Base-by-base conservation (phyloP, 1,140 invertebrate species). In the Colletes gigas region DNA sequence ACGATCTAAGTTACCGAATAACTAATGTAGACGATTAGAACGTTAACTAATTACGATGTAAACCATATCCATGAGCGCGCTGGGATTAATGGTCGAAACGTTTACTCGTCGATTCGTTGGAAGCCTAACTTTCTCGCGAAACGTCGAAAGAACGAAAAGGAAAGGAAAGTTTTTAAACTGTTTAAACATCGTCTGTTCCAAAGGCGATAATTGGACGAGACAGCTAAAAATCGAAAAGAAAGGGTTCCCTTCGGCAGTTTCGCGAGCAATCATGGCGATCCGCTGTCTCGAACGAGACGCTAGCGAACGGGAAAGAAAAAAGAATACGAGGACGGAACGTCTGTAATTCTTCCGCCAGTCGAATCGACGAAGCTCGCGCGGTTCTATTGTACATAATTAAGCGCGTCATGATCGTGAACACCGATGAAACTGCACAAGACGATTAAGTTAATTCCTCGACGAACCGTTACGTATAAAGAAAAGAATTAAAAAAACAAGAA, bases 11-110 rank as follows among this genome's bases (percentile, higher is more conserved):
- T 47, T 71, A 80, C 47, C 67, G 59, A 84, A 82, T 60, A 81
- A 84, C 84, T 71, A 77, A 85, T 9, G 59, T 85, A 85, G 83
- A 52, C 69, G 69, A 85, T 85, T 85, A 85, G 79, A 55, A 15
- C 59, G 55, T 85, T 74, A 30, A 84, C 30, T 73, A 66, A 70
- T 71, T 81, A 85, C 68, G 65, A 78, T 85, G 66, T 85, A 85
- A 82, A 67, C 68, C 83, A 85, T 85, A 82, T 82, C 83, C 66
- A 75, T 68, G 78, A 60, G 10, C 79, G 54, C 69, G 78, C 59
- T 41, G 71, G 17, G 7, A 76, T 57, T 57, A 41, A 74, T 2
- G 3, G 50, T 65, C 17, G 41, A 47, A 66, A 65, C 4, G n/a
- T 3, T 63, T 62, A 12, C 30, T 30, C 21, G 60, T 39, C 30